Base-by-base conservation (phyloP, 2,113 vertebrate species). In the Raja brachyura region DNA sequence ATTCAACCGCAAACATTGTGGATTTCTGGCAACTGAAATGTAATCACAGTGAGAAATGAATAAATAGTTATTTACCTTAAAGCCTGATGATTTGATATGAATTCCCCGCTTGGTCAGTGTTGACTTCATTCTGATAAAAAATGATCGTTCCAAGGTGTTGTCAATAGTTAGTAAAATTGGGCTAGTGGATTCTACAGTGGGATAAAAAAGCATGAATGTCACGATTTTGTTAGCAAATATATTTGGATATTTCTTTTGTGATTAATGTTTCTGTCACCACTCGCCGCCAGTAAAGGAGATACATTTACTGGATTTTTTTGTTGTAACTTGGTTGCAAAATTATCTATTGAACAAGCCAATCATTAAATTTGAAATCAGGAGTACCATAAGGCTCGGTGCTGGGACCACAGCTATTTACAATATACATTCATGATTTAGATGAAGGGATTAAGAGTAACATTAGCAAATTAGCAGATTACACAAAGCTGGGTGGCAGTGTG, bases 31-130 rank as follows among this genome's bases (percentile, higher is more conserved):
- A 66, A 66, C n/a, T 88, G 16, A 48, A 70, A 92, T 92, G 13
- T 22, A 92, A 54, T 92, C 33, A 22, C 8, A 14, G 18, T 73
- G 2, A 11, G 33, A 73, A 39, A 92, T 92, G 39, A 92, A 73
- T 92, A 92, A 74, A 73, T 25, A 28, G 66, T 54, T 73, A 73
- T 92, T 92, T 97, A 99, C 99, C 98, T 99, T 99, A 95, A 98
- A 99, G 96, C 99, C 99, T 59, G 99, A 99, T 10, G 98, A 99
- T 96, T 99, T 99, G 97, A 99, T 99, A 97, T 99, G 99, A 93
- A 99, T 98, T 13, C 99, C 99, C 93, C 99, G 96, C 96, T 99
- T 99, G 94, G 99, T 99, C 96, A 99, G 97, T 13, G 99, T 99
- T 54, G 99, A 99, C 96, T 99, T 99, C 99, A 99, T 99, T 94